Conservation (phyloP, 2,888 invertebrate species). For the Autographa gamma region DNA sequence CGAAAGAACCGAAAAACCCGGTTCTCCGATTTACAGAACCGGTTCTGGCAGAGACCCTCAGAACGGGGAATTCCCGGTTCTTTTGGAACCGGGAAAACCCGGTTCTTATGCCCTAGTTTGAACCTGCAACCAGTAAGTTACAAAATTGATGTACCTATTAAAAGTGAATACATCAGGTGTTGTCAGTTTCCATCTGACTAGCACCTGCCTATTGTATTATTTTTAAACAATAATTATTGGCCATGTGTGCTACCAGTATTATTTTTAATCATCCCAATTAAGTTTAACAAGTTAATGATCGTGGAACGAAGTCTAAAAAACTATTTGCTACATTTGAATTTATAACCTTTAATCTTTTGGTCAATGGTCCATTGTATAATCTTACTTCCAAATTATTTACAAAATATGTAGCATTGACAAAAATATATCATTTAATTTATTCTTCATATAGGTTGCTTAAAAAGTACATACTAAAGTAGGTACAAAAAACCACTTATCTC, state of each 20-base stretch:
- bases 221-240: slow-evolving; percentile 1
- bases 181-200: background rate
- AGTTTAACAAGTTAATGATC: background rate
- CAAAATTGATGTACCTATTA: background rate
- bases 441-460: too few species aligned
- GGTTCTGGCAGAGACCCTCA: too few species aligned
- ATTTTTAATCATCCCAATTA: background rate
- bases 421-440: too few species aligned
- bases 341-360: background rate
- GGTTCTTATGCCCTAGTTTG: too few species aligned
- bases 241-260: background rate
- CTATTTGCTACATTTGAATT: background rate
- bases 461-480: background rate
- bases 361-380: background rate
- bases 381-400: too few species aligned
- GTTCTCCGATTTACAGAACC: too few species aligned
- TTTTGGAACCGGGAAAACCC: too few species aligned
- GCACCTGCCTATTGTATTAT: background rate
- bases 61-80: too few species aligned
- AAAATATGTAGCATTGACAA: too few species aligned
- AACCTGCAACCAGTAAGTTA: background rate
- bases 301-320: background rate
- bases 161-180: slow-evolving; percentile 3
- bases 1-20: too few species aligned
- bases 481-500: background rate